phyloP scores from a whole-genome alignment of 1,140 invertebrate species.

The Paracyclopina nana region DNA sequence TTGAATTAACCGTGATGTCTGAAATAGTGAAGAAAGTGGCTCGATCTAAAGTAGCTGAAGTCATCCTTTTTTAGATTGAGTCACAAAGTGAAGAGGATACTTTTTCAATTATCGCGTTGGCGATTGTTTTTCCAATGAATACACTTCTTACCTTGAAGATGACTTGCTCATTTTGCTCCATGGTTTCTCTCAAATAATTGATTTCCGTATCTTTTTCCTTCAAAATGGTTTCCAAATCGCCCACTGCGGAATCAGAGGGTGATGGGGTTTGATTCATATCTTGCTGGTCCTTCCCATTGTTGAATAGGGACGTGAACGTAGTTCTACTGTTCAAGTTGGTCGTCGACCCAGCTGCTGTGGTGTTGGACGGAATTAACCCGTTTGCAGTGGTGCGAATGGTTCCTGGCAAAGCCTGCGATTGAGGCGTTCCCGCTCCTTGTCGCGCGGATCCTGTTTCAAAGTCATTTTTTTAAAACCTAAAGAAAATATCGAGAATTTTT shows the following conservation, averaged over 20 bases:
- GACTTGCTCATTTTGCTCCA: slow-evolving; percentile 56
- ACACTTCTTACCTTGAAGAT: slow-evolving; percentile 26
- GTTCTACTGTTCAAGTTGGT: background rate
- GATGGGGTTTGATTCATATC: slow-evolving; percentile 41
- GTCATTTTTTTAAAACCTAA: no score
- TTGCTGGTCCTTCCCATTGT: background rate
- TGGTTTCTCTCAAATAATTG: slow-evolving; percentile 44
- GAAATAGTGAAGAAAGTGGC: no score
- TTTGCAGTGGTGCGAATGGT: background rate
- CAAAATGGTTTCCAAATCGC: slow-evolving; percentile 50
- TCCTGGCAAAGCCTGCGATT: slow-evolving; percentile 3
- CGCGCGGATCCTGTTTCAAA: no score
- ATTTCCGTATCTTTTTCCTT: slow-evolving; percentile 50
- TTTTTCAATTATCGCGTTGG: no score
- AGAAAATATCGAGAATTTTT: no score
- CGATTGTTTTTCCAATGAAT: no score
- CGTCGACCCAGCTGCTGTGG: background rate
- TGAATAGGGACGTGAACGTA: background rate
- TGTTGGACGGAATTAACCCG: background rate
- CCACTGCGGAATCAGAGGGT: slow-evolving; percentile 55
- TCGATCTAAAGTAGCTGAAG: no score
- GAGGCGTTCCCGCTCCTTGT: slow-evolving; percentile 7
- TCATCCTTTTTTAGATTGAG: no score
- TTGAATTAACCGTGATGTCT: no score
- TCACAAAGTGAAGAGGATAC: no score